Base-by-base conservation (phyloP, 1,140 invertebrate genomes). In the Steinernema khuongi region DNA sequence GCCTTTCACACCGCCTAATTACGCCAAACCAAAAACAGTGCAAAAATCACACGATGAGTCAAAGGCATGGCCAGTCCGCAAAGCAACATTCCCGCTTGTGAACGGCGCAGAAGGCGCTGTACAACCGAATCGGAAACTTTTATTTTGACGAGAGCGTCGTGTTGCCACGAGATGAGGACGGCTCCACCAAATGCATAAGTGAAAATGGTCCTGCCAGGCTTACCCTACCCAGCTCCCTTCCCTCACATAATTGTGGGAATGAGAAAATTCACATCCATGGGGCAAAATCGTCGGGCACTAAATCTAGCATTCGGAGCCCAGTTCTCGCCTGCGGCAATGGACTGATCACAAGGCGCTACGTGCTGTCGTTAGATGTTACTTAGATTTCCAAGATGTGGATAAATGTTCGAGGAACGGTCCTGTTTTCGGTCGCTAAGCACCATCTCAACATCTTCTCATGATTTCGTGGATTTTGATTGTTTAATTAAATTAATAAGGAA, bases 31-130 rank as follows among this genome's bases (percentile, higher is more conserved):
- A 60, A 60, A 60, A 60, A 60, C 50, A 60, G 50, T 60, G 50
- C 50, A 60, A 22, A 60, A 60, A 60, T 60, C 50, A 60, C 50
- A 60, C 50, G 50, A 60, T 60, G 50, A 60, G 7, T 60, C 50
- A 60, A 60, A 26, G 14, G 50, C 11, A 26, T 7, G 26, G 19
- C 50, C 50, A 60, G 22, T 22, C 50, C 50, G 50, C 50, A n/a
- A 4, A 14, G 11, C 22, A 60, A 60, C 22, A 26, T 60, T 60
- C 26, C 50, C n/a, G n/a, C n/a, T n/a, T n/a, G n/a, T n/a, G 22
- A 60, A 17, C 4, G 50, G 22, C 11, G 11, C 14, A 22, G 50
- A 26, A 60, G 19, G 26, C 50, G 26, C 4, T 22, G 50, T 41
- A 60, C 50, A 60, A 22, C 4, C 4, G 4, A 22, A 26, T 7